Evolutionary conservation across 2,113 vertebrate genomes (phyloP), one percentile per base, ranked within the genome.

Genomic region (Cinclus mexicanus): DNA sequence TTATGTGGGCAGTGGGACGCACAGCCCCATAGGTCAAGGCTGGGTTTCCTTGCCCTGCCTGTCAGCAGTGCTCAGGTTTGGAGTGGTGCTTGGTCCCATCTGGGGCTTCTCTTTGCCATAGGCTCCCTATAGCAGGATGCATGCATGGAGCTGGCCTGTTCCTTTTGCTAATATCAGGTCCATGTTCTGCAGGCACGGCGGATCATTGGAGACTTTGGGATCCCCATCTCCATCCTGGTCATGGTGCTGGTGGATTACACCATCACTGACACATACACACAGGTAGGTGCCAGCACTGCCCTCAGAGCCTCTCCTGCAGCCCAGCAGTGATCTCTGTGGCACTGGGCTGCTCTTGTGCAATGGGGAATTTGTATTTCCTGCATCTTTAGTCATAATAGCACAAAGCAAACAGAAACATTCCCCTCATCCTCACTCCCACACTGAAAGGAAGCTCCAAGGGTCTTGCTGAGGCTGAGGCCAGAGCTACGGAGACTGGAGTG

Each of bases 171-270:
- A 31, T 2, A 2, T 59, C 31, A 24, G 20, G 22, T 86, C 28
- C 75, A 76, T 95, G 53, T 91, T 96, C 83, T 78, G 39, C 95
- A 99, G 99, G 99, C 98, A 12, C 99, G 99, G 82, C 98, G 99
- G 95, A 98, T 99, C 94, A 99, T 99, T 0, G 99, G 99, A 77
- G 99, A 99, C 91, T 99, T 99, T 8, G 99, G 99, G 65, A 99
- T 99, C 92, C 99, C 99, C 29, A 99, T 99, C 96, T 99, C 99
- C n/a, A 99, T 99, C 87, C 95, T 99, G 81, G 96, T 99, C 59
- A 99, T 99, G 91, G 99, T 99, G 61, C 85, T 99, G 20, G 97
- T 99, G 94, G 99, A 99, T 94, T 98, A 98, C 77, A 97, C 97
- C 71, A 98, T 99, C 44, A 98, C 99, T 44, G 99, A 99, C 92